These are phyloP conservation scores for Botia kubotai DNA, from an alignment of 2,797 vertebrate genomes.

Conservation along the genomic window DNA sequence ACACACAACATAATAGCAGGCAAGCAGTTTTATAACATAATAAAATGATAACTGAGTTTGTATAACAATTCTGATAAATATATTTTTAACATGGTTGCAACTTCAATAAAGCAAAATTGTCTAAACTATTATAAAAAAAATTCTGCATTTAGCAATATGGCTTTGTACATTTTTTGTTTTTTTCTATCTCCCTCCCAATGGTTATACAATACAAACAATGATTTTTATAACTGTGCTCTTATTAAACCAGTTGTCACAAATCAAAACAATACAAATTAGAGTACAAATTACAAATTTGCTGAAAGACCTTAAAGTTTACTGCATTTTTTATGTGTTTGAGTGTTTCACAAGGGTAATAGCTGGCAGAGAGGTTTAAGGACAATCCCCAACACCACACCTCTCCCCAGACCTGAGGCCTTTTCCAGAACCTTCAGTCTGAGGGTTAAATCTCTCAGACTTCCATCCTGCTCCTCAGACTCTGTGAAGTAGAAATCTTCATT, in stretches of 20 bases:
- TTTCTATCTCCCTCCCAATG: too few relatives aligned
- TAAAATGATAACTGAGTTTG: too few relatives aligned
- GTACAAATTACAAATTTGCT: not conserved
- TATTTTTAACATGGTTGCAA: too few relatives aligned
- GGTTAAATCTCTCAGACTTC: slow-evolving; percentile 64
- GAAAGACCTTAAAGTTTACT: not conserved
- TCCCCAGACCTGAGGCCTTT: slow-evolving; percentile 69
- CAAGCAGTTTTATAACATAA: not conserved
- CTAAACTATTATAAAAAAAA: too few relatives aligned
- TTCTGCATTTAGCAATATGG: too few relatives aligned
- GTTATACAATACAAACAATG: too few relatives aligned
- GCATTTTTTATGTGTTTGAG: not conserved
- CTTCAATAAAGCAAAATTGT: too few relatives aligned
- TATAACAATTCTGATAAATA: too few relatives aligned
- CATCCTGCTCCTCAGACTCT: slow-evolving; percentile 64
- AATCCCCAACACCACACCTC: slow-evolving; percentile 66
- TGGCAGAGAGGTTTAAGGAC: slow-evolving; percentile 69
- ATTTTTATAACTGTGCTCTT: not conserved
- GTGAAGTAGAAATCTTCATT: slow-evolving; percentile 80
- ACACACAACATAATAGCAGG: not conserved
- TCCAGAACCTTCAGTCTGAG: slow-evolving; percentile 75
- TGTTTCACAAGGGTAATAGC: slow-evolving; percentile 56
- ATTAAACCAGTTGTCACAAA: not conserved
- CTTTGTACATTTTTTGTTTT: too few relatives aligned
- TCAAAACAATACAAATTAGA: not conserved